Conservation (phyloP, 2,888 invertebrate genomes). For the Biston betularia region DNA sequence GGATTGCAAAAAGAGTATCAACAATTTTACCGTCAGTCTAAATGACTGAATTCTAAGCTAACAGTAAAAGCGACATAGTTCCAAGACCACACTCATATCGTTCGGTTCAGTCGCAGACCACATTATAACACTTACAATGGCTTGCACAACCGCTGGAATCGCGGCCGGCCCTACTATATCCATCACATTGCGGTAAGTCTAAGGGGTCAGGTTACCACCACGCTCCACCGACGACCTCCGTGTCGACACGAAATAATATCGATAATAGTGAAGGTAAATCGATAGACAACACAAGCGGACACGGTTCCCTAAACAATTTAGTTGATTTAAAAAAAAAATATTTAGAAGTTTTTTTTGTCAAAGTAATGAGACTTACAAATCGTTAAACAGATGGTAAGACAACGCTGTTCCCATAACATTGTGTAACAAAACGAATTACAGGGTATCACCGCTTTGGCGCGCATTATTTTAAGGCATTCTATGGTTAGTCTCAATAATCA, state of each 20-base stretch:
- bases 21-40: background rate
- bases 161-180: conserved; percentile 57
- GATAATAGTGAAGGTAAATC: conserved; percentile 28
- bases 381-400: no score
- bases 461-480: no score
- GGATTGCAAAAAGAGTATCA: background rate
- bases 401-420: no score
- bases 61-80: conserved; percentile 32
- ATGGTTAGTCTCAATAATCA: no score
- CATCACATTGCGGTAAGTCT: conserved; percentile 62
- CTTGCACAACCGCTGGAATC: conserved; percentile 73
- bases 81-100: conserved; percentile 45
- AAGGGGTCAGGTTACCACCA: conserved; percentile 66
- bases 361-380: no score
- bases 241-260: conserved; percentile 35
- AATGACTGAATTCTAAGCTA: background rate
- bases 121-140: conserved; percentile 39
- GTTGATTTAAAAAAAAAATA: background rate
- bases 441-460: no score
- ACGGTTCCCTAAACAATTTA: conserved; percentile 8
- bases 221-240: conserved; percentile 71
- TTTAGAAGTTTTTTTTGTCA: no score
- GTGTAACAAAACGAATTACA: no score
- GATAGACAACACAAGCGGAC: conserved; percentile 24
- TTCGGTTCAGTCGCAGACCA: conserved; percentile 57